A percentile compares a stretch with the other conserved stretches of the same genome.
Evolutionary conservation across 2,888 invertebrate genomes (phyloP).

Genomic region (Apodemia hepburni): DNA sequence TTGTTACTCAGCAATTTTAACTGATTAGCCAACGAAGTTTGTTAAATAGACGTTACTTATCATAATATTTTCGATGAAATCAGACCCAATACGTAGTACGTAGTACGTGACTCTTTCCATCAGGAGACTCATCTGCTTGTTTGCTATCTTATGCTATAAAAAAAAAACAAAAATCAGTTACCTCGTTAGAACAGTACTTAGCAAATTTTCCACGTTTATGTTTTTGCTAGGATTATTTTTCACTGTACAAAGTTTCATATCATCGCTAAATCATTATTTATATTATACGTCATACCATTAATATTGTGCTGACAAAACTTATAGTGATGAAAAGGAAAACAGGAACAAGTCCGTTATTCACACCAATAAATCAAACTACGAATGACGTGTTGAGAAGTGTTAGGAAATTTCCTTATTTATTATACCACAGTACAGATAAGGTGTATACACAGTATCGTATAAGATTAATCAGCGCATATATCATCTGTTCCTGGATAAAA

Average conservation of each 20-base stretch:
- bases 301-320: constrained; percentile 7
- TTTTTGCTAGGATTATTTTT: not conserved
- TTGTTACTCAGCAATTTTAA: too few relatives aligned
- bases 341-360: constrained; percentile 5
- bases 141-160: too few relatives aligned
- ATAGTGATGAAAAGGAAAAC: constrained; percentile 9
- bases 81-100: too few relatives aligned
- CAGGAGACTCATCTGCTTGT: too few relatives aligned
- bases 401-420: constrained; percentile 10
- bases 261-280: constrained; percentile 5
- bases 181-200: too few relatives aligned
- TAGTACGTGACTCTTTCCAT: too few relatives aligned
- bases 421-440: not conserved
- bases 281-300: not conserved
- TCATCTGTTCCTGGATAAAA: too few relatives aligned
- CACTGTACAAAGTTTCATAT: not conserved
- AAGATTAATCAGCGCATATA: too few relatives aligned
- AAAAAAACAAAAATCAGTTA: too few relatives aligned
- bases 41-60: too few relatives aligned
- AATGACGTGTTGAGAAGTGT: constrained; percentile 6
- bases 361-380: constrained; percentile 1
- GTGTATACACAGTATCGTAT: not conserved
- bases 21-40: too few relatives aligned
- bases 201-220: not conserved
- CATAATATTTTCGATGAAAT: too few relatives aligned